A percentile compares a stretch with the other conserved stretches of the same genome.
phyloP scores from a whole-genome alignment of 1,140 invertebrate genomes.

The Mactra quadrangularis region DNA sequence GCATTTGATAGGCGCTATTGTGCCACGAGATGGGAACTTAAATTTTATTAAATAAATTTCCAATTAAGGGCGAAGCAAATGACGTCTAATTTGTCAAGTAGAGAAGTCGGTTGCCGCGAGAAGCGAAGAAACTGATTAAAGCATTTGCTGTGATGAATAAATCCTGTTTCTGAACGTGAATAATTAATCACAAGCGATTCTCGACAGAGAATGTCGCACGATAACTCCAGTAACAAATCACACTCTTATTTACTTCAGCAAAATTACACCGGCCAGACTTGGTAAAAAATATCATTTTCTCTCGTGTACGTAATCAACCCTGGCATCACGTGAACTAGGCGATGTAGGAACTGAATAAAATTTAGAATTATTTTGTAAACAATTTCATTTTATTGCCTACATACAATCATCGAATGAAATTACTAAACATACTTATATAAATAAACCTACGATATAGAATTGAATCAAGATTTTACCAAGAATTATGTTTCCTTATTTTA shows the following conservation, averaged over 20 bases:
- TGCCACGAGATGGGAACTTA: conserved; percentile 46
- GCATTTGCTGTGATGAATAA: conserved; percentile 60
- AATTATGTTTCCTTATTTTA: no score
- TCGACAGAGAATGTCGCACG: conserved; percentile 6
- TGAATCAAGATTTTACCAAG: no score
- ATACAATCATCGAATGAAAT: no score
- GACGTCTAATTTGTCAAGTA: conserved; percentile 73
- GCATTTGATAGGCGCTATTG: conserved; percentile 30
- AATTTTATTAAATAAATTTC: conserved; percentile 75
- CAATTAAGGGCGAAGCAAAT: conserved; percentile 67
- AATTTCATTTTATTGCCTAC: no score
- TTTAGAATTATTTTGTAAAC: no score
- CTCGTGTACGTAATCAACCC: no score
- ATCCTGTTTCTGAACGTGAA: conserved; percentile 48
- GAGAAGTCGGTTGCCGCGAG: conserved; percentile 59
- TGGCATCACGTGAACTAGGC: no score
- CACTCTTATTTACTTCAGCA: neutral
- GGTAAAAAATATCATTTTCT: no score
- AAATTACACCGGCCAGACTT: no score
- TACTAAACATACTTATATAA: no score
- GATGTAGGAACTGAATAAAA: no score
- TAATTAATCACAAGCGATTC: conserved; percentile 49
- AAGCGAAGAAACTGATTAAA: conserved; percentile 52
- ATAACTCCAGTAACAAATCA: conserved; percentile 26
- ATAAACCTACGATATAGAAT: no score